These are phyloP conservation scores for Boulengeromyrus knoepffleri DNA, from an alignment of 2,113 vertebrate genomes.

Conservation along the genomic window DNA sequence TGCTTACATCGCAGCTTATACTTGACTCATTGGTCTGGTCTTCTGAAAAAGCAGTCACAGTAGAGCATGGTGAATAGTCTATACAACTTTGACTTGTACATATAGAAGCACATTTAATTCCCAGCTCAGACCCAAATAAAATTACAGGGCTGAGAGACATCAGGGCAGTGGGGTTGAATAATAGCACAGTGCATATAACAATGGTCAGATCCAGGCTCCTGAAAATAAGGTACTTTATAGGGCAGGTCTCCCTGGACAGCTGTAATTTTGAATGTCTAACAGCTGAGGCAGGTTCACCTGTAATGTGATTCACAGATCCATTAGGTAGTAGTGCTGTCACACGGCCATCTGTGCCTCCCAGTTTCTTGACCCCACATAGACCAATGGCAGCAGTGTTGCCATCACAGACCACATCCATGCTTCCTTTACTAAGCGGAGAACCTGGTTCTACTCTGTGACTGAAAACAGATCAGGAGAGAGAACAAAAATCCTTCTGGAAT, in stretches of 20 bases:
- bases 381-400: background rate
- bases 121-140: background rate
- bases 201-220: background rate
- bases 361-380: background rate
- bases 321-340: background rate
- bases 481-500: background rate
- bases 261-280: background rate
- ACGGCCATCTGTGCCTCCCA: background rate
- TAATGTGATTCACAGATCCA: background rate
- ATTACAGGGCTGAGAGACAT: background rate
- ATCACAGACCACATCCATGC: background rate
- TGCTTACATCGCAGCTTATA: constrained; percentile 25
- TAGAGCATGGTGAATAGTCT: background rate
- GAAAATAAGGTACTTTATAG: background rate
- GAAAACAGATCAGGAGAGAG: background rate
- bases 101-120: background rate
- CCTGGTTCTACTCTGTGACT: background rate
- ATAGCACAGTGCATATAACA: background rate
- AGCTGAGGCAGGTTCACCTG: constrained; percentile 4
- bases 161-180: background rate
- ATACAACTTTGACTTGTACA: background rate
- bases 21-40: constrained; percentile 25
- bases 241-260: background rate
- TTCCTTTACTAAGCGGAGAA: background rate
- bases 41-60: background rate